phyloP scores from a whole-genome alignment of 2,797 vertebrate species.

The Chiroxiphia lanceolata region DNA sequence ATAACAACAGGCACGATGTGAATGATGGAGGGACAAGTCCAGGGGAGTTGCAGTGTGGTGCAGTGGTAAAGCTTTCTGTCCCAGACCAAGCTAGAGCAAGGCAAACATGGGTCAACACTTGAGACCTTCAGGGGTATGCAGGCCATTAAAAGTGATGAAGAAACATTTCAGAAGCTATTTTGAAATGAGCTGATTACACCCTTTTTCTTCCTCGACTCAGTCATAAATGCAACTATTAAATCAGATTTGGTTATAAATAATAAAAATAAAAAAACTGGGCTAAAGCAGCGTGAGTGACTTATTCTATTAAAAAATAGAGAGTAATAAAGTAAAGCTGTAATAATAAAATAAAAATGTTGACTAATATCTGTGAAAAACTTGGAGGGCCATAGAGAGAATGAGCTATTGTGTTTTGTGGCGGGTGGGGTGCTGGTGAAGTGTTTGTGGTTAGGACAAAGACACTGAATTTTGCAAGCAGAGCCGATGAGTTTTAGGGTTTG shows the following conservation, averaged over 20 bases:
- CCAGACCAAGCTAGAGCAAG: not conserved
- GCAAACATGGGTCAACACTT: not conserved
- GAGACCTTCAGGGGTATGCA: not conserved
- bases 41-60: not conserved
- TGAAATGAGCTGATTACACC: not conserved
- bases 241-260: not conserved
- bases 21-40: not conserved
- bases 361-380: conserved; percentile 57
- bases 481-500: not conserved
- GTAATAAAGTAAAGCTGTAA: conserved; percentile 49
- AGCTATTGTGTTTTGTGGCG: conserved; percentile 41
- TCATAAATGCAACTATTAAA: conserved; percentile 9
- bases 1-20: rapidly evolving
- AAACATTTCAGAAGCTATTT: not conserved
- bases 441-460: conserved; percentile 55
- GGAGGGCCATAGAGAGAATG: not conserved
- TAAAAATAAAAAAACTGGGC: not conserved
- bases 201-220: not conserved
- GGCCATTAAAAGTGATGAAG: not conserved
- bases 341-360: conserved; percentile 19
- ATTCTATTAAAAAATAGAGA: conserved; percentile 44
- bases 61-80: not conserved
- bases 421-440: conserved; percentile 56
- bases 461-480: conserved; percentile 45
- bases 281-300: conserved; percentile 21